Evolutionary conservation across 2,888 invertebrate species (phyloP).

Genomic region (Sarcophaga variegata): DNA sequence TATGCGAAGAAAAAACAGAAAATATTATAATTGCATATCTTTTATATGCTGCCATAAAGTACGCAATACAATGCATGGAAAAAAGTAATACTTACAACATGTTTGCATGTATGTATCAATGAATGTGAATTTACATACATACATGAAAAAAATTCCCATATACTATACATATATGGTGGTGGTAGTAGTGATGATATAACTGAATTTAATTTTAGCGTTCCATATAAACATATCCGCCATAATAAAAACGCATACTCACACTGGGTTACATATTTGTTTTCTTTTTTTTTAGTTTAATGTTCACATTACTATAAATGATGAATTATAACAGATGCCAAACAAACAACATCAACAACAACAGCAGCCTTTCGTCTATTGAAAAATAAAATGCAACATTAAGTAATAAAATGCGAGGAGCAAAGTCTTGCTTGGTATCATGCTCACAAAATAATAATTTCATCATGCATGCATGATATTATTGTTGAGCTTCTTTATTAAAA

Average conservation of each 20-base stretch:
- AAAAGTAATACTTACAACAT: too few species aligned
- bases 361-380: neutral
- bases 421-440: neutral
- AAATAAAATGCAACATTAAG: neutral
- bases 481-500: neutral
- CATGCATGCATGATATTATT: constrained; percentile 13
- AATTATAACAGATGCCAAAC: constrained; percentile 57
- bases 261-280: neutral
- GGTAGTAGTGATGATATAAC: neutral
- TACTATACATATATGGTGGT: too few species aligned
- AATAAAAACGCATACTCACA: neutral
- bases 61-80: constrained; percentile 37
- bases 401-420: neutral
- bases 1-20: constrained; percentile 47
- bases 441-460: constrained; percentile 26
- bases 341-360: neutral
- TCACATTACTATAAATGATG: constrained; percentile 47
- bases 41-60: constrained; percentile 58
- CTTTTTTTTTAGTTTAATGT: constrained; percentile 2
- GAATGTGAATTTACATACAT: too few species aligned
- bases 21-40: constrained; percentile 67
- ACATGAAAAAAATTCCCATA: too few species aligned
- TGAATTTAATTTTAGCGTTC: constrained; percentile 38
- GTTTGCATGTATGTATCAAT: neutral
- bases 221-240: neutral